phyloP scores from a whole-genome alignment of 2,888 invertebrate species.

The Volucella inanis region DNA sequence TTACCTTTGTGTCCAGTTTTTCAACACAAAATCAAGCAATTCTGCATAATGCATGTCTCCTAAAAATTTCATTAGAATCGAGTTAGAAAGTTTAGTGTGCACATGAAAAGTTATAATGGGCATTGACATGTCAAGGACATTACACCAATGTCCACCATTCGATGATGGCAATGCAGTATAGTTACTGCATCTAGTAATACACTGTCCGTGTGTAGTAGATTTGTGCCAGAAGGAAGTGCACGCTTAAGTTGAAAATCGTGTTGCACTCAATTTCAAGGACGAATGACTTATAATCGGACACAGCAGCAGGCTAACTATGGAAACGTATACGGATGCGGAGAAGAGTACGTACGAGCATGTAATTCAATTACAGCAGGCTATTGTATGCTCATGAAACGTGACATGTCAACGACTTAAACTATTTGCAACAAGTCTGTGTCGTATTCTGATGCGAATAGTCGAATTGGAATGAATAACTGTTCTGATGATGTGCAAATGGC shows the following conservation, averaged over 20 bases:
- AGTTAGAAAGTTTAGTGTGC: neutral
- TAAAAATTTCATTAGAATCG: slow-evolving; percentile 19
- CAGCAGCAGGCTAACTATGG: slow-evolving; percentile 23
- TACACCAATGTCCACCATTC: neutral
- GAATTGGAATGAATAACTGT: neutral
- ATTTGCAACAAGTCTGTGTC: neutral
- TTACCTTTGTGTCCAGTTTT: neutral
- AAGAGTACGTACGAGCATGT: slow-evolving; percentile 31
- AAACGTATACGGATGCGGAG: no score
- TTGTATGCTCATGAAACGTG: slow-evolving; percentile 56
- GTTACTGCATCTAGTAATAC: no score
- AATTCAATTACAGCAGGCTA: slow-evolving; percentile 60
- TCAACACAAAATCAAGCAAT: neutral
- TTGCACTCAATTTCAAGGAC: slow-evolving; percentile 53
- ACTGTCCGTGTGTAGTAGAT: neutral
- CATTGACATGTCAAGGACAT: slow-evolving; percentile 48
- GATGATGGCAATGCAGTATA: no score
- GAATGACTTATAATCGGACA: slow-evolving; percentile 18
- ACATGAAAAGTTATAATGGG: slow-evolving; percentile 10
- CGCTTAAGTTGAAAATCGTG: slow-evolving; percentile 59
- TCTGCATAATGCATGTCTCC: neutral
- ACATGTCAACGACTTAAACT: slow-evolving; percentile 28
- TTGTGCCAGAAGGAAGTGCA: slow-evolving; percentile 3
- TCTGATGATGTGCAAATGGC: no score
- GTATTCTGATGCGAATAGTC: neutral